These are phyloP conservation scores for Pentalonia nigronervosa DNA, from an alignment of 1,140 invertebrate species.

Conservation along the genomic window DNA sequence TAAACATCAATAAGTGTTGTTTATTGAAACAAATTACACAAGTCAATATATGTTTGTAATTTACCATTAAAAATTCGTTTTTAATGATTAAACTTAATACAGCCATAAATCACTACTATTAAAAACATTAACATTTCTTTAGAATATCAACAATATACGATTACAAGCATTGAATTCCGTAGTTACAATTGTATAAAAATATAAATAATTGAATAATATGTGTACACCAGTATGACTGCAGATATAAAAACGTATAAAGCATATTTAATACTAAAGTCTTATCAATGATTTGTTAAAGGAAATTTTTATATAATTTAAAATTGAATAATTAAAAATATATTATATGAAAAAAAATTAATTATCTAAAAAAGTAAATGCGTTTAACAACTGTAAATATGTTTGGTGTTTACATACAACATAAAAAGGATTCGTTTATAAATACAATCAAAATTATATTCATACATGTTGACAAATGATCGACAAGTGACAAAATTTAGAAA, in stretches of 20 bases:
- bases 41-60: background rate
- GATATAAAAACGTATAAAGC: background rate
- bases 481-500: background rate
- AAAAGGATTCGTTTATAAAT: background rate
- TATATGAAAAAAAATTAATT: background rate
- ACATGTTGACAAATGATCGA: background rate
- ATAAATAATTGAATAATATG: background rate
- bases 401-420: background rate
- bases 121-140: background rate
- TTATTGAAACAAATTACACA: background rate
- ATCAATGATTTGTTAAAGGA: background rate
- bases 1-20: background rate
- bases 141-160: background rate
- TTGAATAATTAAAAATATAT: background rate
- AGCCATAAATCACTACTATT: background rate
- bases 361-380: background rate
- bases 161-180: background rate
- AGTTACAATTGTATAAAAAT: constrained; percentile 6
- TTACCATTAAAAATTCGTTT: background rate
- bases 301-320: background rate
- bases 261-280: background rate
- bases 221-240: background rate
- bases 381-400: background rate
- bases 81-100: no score
- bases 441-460: background rate